Conservation (phyloP, 1,140 invertebrate genomes). For the Eueides isabella region DNA sequence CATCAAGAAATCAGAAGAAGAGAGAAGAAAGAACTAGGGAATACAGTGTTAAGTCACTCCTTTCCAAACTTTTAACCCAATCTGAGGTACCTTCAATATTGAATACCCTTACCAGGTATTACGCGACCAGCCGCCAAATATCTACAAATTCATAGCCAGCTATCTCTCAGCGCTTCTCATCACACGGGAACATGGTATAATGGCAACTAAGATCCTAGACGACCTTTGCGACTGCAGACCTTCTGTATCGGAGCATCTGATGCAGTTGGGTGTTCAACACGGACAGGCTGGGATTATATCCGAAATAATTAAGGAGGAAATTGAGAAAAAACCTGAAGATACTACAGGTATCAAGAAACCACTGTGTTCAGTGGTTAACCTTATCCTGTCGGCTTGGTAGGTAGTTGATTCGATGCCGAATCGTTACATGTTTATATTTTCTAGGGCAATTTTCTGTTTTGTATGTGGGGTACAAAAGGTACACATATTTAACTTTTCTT, state of each 20-base stretch:
- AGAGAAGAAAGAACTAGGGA: no score
- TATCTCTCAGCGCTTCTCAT: slow-evolving; percentile 86
- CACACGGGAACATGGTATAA: slow-evolving; percentile 83
- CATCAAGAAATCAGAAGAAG: no score
- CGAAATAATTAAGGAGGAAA: slow-evolving; percentile 65
- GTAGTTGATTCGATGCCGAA: no score
- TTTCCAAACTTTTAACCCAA: no score
- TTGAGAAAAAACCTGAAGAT: slow-evolving; percentile 40
- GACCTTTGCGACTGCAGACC: slow-evolving; percentile 72
- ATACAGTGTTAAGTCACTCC: no score
- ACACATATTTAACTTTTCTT: no score
- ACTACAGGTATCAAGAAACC: neutral
- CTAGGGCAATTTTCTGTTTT: no score
- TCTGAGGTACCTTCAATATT: neutral
- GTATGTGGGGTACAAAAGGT: no score
- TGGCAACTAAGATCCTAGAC: slow-evolving; percentile 66
- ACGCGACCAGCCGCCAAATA: slow-evolving; percentile 83
- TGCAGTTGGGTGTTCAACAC: slow-evolving; percentile 53
- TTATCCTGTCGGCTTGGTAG: no score
- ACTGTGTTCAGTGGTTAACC: no score
- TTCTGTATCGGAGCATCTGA: slow-evolving; percentile 62
- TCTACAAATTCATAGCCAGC: slow-evolving; percentile 86
- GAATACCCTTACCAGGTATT: slow-evolving; percentile 75
- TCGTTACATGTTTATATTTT: no score
- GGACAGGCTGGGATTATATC: slow-evolving; percentile 46